Percentiles rank a stretch among this genome's conserved stretches.
Conservation (phyloP, 2,113 vertebrate species). For the Theristicus caerulescens region DNA sequence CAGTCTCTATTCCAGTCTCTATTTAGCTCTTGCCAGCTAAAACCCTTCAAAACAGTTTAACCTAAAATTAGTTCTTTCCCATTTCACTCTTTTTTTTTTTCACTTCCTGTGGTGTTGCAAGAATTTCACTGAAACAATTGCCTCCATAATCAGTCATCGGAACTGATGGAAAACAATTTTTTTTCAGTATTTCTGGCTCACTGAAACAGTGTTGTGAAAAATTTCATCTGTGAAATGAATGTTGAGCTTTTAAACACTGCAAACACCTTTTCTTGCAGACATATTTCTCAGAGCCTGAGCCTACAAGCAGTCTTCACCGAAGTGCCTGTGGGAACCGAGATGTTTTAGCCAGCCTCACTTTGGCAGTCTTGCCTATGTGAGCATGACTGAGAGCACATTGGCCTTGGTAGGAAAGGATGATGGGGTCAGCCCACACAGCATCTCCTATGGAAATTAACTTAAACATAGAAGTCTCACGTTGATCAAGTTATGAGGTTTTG, state of each 20-base stretch:
- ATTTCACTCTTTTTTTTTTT: fast-evolving
- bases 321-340: not conserved
- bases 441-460: not conserved
- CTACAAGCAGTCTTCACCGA: not conserved
- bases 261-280: not conserved
- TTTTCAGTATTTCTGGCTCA: not conserved
- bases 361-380: not conserved
- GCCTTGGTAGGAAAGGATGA: fast-evolving
- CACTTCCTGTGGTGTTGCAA: not conserved
- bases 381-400: fast-evolving
- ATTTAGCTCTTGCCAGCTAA: not conserved
- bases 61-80: not conserved
- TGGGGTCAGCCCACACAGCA: not conserved
- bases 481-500: not conserved
- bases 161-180: not conserved
- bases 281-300: not conserved
- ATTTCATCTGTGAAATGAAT: not conserved
- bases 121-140: not conserved
- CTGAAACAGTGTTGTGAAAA: fast-evolving
- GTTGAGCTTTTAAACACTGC: not conserved
- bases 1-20: not conserved
- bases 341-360: not conserved
- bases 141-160: not conserved
- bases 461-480: not conserved
- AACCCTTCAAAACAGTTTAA: not conserved